Evolutionary conservation across 92 coral and sea anemone species (phyloP), one percentile per base, ranked within the genome.

Genomic region (Siderastrea siderea): DNA sequence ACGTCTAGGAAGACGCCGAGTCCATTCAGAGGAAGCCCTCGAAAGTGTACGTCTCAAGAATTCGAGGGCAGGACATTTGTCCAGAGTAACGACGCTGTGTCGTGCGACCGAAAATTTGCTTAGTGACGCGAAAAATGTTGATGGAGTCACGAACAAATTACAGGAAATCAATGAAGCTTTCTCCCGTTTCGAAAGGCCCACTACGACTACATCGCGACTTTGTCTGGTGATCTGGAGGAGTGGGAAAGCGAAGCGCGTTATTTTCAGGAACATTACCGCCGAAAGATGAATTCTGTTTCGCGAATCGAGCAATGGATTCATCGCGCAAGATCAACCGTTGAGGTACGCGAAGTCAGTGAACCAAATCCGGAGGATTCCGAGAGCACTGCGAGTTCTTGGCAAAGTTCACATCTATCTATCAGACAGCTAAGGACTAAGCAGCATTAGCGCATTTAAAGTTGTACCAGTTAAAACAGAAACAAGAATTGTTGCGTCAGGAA

Each of bases 401-500:
- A 26, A 26, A 26, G 38, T 26, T 26, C 38, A 26, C 0, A 26
- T 26, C 38, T 26, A 26, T 26, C 38, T 26, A 26, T 26, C 38
- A 26, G 63, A 44, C 10, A 55, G 17, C 49, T 75, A 6, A 26
- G 43, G 43, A 15, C 60, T 12, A 59, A 54, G 19, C 79, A 57
- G 43, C 43, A 7, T 44, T 75, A 19, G 50, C 49, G n/a, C 47
- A 38, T 7, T 44, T 75, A 38, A 75, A 75, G 44, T 75, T 43
- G 62, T 44, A 45, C 49, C 80, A 76, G 50, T 4, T 57, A 53
- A 76, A 55, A 15, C 61, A 58, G 11, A 76, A 14, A 5, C 50
- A 57, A 57, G 80, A 45, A 10, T 76, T 76, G 7, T 45, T 76
- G 11, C 80, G 53, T 17, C 64, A 26, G 67, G 54, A 76, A 43